Evolutionary conservation across 2,888 invertebrate species (phyloP).

Genomic region (Nebria salina): DNA sequence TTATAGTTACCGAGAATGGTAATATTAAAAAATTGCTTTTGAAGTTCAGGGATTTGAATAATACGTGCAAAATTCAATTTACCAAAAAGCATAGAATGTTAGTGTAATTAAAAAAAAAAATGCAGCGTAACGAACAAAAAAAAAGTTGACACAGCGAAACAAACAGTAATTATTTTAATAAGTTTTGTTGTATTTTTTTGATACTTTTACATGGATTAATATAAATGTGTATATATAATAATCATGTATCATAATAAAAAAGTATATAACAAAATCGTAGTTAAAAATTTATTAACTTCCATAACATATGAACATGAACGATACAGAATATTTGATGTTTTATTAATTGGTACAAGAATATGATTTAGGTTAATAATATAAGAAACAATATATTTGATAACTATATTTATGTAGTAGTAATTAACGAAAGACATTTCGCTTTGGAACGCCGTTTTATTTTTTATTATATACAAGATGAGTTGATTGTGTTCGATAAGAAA

Average conservation of each 20-base stretch:
- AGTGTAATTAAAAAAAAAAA: too few species aligned
- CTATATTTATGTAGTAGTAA: background rate
- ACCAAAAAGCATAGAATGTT: too few species aligned
- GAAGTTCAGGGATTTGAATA: too few species aligned
- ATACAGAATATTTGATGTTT: conserved; percentile 25
- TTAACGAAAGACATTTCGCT: background rate
- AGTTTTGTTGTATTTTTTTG: background rate
- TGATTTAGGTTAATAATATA: background rate
- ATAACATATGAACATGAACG: conserved; percentile 34
- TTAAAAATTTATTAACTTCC: conserved; percentile 24
- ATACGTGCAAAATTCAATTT: too few species aligned
- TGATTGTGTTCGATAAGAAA: background rate
- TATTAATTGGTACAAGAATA: conserved; percentile 23
- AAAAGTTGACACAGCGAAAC: background rate
- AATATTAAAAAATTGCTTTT: too few species aligned
- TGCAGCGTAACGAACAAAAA: background rate
- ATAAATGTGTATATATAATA: background rate
- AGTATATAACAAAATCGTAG: conserved; percentile 18
- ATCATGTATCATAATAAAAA: background rate
- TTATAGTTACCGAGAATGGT: too few species aligned
- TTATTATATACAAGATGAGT: background rate
- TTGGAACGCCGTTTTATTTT: background rate
- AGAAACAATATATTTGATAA: background rate
- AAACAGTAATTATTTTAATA: background rate
- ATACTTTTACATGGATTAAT: background rate